Percentiles rank a stretch among this genome's conserved stretches.
Evolutionary conservation across 2,113 vertebrate species (phyloP).

Genomic region (Mesembrinibis cayennensis): DNA sequence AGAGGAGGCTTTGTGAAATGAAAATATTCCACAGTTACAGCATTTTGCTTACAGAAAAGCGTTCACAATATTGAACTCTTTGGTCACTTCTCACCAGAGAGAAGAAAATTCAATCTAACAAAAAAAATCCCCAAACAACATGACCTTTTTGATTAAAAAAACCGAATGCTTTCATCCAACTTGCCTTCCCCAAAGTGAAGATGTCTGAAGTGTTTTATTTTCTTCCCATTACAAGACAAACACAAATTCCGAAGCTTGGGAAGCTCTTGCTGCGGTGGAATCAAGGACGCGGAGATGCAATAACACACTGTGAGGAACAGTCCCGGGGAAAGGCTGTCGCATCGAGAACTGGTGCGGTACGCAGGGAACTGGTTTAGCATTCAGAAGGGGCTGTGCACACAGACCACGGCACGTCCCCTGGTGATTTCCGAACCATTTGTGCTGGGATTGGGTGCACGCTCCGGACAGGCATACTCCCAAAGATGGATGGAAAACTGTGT

Average conservation of each 20-base stretch:
- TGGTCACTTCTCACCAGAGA: not conserved
- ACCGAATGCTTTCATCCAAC: not conserved
- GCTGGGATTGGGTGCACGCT: not conserved
- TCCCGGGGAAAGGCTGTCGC: not conserved
- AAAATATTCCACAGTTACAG: not conserved
- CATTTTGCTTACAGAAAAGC: not conserved
- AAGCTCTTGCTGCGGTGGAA: not conserved
- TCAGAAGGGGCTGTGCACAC: not conserved
- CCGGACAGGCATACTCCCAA: not conserved
- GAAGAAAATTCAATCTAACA: not conserved
- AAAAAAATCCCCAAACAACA: not conserved
- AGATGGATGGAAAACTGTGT: not conserved
- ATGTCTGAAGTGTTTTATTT: not conserved
- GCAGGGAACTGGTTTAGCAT: not conserved
- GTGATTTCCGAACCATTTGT: not conserved
- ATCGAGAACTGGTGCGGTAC: fast-evolving
- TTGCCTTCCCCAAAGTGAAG: not conserved
- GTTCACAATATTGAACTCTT: not conserved
- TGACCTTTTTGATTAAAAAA: not conserved
- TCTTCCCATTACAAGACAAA: not conserved
- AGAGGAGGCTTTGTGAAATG: not conserved
- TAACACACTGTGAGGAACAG: not conserved
- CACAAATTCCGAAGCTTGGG: not conserved
- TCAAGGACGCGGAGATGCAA: fast-evolving
- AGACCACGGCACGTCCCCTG: fast-evolving